A percentile compares a stretch with the other conserved stretches of the same genome.
Conservation (phyloP, 2,113 vertebrate genomes). For the Pandion haliaetus region DNA sequence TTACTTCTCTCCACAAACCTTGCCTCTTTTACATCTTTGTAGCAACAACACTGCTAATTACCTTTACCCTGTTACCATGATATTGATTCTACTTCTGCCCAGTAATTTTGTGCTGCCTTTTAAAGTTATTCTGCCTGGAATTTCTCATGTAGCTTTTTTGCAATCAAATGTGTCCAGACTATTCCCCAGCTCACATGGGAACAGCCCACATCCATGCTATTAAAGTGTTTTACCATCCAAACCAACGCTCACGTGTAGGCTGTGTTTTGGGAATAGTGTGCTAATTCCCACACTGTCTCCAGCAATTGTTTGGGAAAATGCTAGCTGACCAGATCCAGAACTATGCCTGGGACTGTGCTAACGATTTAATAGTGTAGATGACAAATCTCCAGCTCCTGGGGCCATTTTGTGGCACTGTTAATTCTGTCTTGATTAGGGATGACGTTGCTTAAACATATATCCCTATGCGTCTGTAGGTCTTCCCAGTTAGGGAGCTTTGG, state of each 20-base stretch:
- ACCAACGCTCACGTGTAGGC: rapidly evolving
- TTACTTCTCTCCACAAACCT: not conserved
- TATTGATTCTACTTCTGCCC: not conserved
- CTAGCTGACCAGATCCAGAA: not conserved
- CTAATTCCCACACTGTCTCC: not conserved
- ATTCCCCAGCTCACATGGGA: rapidly evolving
- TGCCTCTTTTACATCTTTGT: not conserved
- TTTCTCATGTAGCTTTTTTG: not conserved
- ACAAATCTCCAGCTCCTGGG: not conserved
- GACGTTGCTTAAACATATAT: too few species aligned
- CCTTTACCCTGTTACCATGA: not conserved
- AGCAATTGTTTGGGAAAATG: not conserved
- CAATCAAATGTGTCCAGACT: rapidly evolving
- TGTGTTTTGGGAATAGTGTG: not conserved
- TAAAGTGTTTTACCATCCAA: not conserved
- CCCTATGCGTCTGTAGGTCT: rapidly evolving
- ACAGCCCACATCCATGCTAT: rapidly evolving
- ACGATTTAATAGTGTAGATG: rapidly evolving
- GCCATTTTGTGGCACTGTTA: not conserved
- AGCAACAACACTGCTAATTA: not conserved
- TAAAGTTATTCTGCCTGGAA: not conserved
- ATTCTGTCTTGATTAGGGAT: not conserved
- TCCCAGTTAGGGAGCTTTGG: not conserved
- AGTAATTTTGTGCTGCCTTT: not conserved
- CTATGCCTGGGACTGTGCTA: not conserved